Percentiles rank a stretch among this genome's conserved stretches.
Evolutionary conservation across 2,113 vertebrate species (phyloP).

Genomic region (Aldabrachelys gigantea): DNA sequence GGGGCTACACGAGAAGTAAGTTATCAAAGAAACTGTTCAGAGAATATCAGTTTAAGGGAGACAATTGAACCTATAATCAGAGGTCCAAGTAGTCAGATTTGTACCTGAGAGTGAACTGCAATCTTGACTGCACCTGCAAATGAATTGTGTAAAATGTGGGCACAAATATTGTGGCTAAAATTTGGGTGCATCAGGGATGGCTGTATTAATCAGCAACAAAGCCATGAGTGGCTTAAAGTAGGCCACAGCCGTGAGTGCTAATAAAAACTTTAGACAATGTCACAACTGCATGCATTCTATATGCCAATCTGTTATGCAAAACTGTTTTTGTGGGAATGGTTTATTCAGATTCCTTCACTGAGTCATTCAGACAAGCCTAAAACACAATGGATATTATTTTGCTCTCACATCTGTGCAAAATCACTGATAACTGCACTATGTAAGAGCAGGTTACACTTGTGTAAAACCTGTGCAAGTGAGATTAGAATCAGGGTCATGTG

Average conservation of each 20-base stretch:
- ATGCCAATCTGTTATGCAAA: background rate
- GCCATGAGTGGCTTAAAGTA: fast-evolving
- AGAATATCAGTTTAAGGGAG: background rate
- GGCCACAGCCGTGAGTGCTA: background rate
- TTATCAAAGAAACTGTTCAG: background rate
- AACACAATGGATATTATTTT: background rate
- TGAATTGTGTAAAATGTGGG: background rate
- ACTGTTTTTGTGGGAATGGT: background rate
- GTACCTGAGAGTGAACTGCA: fast-evolving
- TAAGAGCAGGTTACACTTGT: background rate
- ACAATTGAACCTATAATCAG: background rate
- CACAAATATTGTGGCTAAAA: background rate
- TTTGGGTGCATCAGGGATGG: background rate
- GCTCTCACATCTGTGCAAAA: background rate
- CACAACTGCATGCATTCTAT: background rate
- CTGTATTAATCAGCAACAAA: background rate
- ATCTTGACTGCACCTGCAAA: background rate
- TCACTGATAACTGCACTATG: background rate
- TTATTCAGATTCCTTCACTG: background rate
- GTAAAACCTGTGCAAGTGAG: background rate
- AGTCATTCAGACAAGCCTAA: background rate
- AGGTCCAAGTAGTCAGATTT: background rate
- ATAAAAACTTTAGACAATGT: background rate
- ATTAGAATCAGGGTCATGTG: background rate
- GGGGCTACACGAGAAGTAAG: background rate